These are phyloP conservation scores for Bovichtus diacanthus DNA, from an alignment of 2,797 vertebrate genomes.

Conservation along the genomic window DNA sequence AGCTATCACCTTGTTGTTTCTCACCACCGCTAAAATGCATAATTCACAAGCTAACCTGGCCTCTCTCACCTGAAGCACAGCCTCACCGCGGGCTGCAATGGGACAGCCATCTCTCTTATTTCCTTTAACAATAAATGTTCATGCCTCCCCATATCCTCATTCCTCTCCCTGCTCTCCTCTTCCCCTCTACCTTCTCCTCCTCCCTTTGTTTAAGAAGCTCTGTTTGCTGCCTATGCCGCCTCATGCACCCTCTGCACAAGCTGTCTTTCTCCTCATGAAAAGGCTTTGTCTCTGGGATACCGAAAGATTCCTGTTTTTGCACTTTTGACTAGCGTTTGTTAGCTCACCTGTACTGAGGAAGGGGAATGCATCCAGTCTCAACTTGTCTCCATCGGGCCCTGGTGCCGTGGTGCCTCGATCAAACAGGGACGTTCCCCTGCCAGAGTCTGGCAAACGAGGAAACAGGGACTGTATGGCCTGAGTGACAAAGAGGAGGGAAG, in stretches of 20 bases:
- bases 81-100: constrained; percentile 61
- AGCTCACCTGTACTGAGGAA: constrained; percentile 91
- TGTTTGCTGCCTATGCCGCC: constrained; percentile 1
- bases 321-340: constrained; percentile 23
- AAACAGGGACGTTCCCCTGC: constrained; percentile 85
- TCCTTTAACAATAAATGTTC: constrained; percentile 81
- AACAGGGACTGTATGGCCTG: constrained; percentile 93
- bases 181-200: constrained; percentile 40
- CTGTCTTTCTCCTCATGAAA: constrained; percentile 16
- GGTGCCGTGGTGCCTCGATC: constrained; percentile 83
- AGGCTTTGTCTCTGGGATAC: constrained; percentile 8
- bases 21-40: constrained; percentile 57
- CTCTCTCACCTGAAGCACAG: constrained; percentile 68
- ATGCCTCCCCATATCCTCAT: constrained; percentile 70
- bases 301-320: constrained; percentile 39
- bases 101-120: constrained; percentile 74
- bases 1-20: constrained; percentile 43
- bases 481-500: constrained; percentile 24
- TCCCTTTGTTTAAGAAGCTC: constrained; percentile 34
- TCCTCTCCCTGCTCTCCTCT: constrained; percentile 49
- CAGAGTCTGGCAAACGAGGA: constrained; percentile 89
- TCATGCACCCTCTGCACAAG: not conserved
- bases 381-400: constrained; percentile 89
- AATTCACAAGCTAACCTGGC: constrained; percentile 71
- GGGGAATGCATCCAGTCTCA: constrained; percentile 90